Evolutionary conservation across 2,113 vertebrate genomes (phyloP).

Genomic region (Ginglymostoma cirratum): DNA sequence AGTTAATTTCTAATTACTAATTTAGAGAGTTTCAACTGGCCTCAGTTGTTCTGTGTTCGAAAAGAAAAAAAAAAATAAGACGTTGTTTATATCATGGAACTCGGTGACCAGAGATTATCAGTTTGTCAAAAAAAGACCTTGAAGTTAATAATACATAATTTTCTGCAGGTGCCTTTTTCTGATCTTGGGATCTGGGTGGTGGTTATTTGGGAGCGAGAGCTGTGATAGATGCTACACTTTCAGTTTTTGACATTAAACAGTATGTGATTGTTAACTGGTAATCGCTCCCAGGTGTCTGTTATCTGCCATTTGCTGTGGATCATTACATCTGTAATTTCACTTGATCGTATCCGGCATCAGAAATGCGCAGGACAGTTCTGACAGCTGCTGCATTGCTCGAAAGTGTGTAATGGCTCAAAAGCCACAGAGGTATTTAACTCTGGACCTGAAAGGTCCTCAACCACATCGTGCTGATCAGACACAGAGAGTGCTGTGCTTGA

Average conservation of each 20-base stretch:
- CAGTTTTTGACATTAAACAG: neutral
- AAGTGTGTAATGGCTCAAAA: neutral
- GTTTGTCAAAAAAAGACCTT: neutral
- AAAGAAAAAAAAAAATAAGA: neutral
- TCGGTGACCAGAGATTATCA: neutral
- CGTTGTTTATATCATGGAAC: neutral
- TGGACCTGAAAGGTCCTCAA: neutral
- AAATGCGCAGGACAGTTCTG: neutral
- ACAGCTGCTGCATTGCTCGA: neutral
- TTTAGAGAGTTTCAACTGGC: neutral
- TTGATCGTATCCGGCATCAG: neutral
- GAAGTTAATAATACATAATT: neutral
- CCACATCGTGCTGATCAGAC: neutral
- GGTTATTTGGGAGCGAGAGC: neutral
- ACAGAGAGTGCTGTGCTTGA: neutral
- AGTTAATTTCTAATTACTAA: neutral
- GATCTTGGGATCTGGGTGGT: too few relatives aligned
- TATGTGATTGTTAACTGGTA: neutral
- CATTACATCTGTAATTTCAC: neutral
- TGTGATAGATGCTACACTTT: neutral
- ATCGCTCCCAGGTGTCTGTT: constrained; percentile 10
- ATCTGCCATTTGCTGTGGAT: neutral
- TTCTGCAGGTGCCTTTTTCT: neutral
- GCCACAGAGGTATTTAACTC: neutral
- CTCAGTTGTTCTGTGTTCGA: neutral